These are phyloP conservation scores for Schizopygopsis pylzovi DNA, from an alignment of 2,797 vertebrate genomes.

Conservation along the genomic window DNA sequence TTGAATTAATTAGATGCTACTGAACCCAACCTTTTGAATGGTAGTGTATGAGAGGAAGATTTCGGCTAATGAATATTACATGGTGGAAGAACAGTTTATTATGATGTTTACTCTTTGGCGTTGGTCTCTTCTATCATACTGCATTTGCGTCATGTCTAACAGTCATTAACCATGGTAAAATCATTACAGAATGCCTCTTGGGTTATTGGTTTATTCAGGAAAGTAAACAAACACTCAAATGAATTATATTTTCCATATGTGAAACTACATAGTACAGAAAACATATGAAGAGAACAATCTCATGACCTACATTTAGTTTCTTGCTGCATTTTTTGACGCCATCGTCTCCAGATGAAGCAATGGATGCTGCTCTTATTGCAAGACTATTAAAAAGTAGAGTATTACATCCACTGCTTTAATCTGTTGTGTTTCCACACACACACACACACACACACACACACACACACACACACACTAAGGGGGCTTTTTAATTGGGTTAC, in stretches of 20 bases:
- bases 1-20: background rate
- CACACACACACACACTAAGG: conserved; percentile 75
- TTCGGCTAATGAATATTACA: background rate
- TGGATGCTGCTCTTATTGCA: conserved; percentile 19
- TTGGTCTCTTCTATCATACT: background rate
- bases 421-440: conserved; percentile 67
- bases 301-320: background rate
- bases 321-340: background rate
- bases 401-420: conserved; percentile 66
- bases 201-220: background rate
- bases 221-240: background rate
- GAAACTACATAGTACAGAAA: background rate
- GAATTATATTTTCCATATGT: background rate
- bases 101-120: background rate
- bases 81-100: background rate
- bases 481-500: conserved; percentile 82
- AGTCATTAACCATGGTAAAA: background rate
- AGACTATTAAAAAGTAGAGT: conserved; percentile 37
- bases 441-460: conserved; percentile 69
- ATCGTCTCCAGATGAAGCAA: background rate
- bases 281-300: background rate
- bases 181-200: background rate
- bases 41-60: background rate
- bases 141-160: background rate
- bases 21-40: background rate